Evolutionary conservation across 2,113 vertebrate species (phyloP).

Genomic region (Toxotes chatareus): DNA sequence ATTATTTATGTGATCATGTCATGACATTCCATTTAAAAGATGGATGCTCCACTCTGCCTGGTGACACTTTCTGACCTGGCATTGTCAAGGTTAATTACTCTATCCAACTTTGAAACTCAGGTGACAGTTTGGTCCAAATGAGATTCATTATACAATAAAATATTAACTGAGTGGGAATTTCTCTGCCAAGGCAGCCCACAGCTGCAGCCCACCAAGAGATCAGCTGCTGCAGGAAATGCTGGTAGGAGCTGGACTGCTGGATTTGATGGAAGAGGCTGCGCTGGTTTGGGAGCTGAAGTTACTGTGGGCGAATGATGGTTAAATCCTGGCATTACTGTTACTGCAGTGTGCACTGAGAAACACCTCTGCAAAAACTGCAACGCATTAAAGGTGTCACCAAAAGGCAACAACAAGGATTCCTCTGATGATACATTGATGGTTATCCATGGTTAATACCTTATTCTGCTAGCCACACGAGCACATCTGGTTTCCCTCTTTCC

Average conservation of each 20-base stretch:
- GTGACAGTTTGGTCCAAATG: conserved; percentile 43
- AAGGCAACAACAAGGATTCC: not conserved
- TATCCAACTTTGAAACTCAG: conserved; percentile 20
- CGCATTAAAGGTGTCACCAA: not conserved
- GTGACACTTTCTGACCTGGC: conserved; percentile 16
- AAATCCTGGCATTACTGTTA: not conserved
- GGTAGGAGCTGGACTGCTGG: not conserved
- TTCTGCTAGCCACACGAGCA: not conserved
- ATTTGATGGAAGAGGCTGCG: not conserved
- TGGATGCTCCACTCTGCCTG: not conserved
- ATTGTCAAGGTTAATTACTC: conserved; percentile 46
- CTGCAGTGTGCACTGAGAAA: not conserved
- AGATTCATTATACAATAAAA: conserved; percentile 60
- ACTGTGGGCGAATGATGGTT: not conserved
- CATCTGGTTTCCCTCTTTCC: not conserved
- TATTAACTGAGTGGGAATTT: conserved; percentile 49
- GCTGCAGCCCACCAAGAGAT: not conserved
- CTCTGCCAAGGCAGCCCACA: conserved; percentile 7
- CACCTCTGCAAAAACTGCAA: not conserved
- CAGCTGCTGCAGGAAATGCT: not conserved
- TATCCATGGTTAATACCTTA: not conserved
- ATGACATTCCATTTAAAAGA: not conserved
- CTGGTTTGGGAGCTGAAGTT: not conserved
- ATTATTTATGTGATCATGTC: not conserved
- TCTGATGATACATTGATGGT: not conserved